Evolutionary conservation across 2,888 invertebrate genomes (phyloP).

Genomic region (Pollenia amentaria): DNA sequence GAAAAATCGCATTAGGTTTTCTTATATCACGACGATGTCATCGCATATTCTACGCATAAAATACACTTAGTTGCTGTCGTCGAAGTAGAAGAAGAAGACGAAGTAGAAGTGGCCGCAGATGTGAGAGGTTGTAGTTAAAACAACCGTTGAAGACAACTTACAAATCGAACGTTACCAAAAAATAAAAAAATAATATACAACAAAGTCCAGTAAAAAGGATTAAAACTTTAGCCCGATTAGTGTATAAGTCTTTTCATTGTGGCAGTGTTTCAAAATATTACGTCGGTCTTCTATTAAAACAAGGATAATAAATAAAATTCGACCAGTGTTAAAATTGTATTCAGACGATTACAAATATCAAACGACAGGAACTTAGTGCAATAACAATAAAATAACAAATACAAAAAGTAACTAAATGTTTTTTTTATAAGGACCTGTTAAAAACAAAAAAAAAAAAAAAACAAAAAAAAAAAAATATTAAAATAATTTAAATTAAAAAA

Average conservation of each 20-base stretch:
- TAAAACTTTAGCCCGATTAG: not conserved
- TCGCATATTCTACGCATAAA: slow-evolving; percentile 77
- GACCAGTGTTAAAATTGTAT: not conserved
- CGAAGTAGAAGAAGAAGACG: slow-evolving; percentile 32
- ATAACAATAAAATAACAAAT: slow-evolving; percentile 45
- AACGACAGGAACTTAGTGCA: slow-evolving; percentile 18
- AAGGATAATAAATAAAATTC: slow-evolving; percentile 16
- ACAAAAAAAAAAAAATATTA: slow-evolving; percentile 3
- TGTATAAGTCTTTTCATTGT: not conserved
- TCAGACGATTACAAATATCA: not conserved
- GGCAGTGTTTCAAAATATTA: not conserved
- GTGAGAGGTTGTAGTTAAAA: slow-evolving; percentile 7
- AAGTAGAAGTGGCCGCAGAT: slow-evolving; percentile 29
- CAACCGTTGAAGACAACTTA: not conserved
- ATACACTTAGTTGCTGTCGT: slow-evolving; percentile 65
- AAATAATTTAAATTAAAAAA: slow-evolving; percentile 6
- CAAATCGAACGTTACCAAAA: slow-evolving; percentile 31
- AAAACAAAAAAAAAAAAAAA: slow-evolving; percentile 31
- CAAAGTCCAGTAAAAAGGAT: slow-evolving; percentile 37
- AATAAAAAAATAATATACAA: not conserved
- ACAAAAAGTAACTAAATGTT: not conserved
- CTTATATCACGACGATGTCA: slow-evolving; percentile 83
- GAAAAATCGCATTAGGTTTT: slow-evolving; percentile 84
- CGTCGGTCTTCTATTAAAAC: not conserved
- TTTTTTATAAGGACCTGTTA: not conserved